A percentile compares a stretch with the other conserved stretches of the same genome.
phyloP scores from a whole-genome alignment of 2,113 vertebrate species.

The Copsychus sechellarum region DNA sequence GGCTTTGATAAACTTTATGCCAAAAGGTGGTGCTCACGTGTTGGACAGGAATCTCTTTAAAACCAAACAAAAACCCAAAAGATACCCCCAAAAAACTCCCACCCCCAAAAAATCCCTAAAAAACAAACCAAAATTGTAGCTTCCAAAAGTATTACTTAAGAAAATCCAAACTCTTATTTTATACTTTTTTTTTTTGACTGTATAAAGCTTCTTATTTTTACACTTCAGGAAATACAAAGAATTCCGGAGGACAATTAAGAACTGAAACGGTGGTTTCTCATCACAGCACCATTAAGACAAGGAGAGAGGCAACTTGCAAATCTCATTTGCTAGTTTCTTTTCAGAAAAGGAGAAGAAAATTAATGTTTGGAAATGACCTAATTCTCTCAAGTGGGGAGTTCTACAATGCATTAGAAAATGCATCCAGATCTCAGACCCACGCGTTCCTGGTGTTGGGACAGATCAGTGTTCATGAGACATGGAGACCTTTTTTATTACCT shows the following conservation, averaged over 20 bases:
- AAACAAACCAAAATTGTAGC: not conserved
- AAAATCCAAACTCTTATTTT: constrained; percentile 70
- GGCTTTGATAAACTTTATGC: constrained; percentile 76
- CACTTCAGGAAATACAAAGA: constrained; percentile 62
- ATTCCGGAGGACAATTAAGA: constrained; percentile 57
- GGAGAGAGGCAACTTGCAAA: constrained; percentile 3
- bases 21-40: constrained; percentile 80
- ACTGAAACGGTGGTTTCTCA: constrained; percentile 64
- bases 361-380: not conserved
- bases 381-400: not conserved
- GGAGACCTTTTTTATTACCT: not conserved
- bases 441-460: not conserved
- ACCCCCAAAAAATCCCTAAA: not conserved
- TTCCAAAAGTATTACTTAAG: constrained; percentile 75
- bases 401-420: not conserved
- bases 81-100: not conserved
- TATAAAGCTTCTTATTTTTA: constrained; percentile 75
- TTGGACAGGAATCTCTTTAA: constrained; percentile 61
- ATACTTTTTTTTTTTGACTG: constrained; percentile 65
- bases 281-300: constrained; percentile 21
- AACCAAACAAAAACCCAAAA: constrained; percentile 38
- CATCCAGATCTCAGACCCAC: not conserved
- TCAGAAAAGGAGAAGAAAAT: constrained; percentile 27
- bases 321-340: constrained; percentile 8
- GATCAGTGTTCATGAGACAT: not conserved